Conservation (phyloP, 2,888 invertebrate genomes). For the Biston stratarius region DNA sequence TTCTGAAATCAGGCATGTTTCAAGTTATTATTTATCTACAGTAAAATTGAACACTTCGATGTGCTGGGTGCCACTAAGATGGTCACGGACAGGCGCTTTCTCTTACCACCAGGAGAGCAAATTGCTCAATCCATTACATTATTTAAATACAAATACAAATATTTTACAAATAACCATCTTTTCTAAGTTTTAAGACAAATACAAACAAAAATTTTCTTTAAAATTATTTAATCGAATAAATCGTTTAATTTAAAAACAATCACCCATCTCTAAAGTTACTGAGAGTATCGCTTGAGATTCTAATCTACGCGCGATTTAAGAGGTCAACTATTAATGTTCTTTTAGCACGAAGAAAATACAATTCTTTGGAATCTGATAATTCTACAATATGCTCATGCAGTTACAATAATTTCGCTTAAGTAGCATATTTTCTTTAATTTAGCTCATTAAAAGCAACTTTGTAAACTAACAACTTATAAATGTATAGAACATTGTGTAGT, state of each 20-base stretch:
- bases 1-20: too few species aligned
- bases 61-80: too few species aligned
- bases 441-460: not conserved
- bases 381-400: slow-evolving; percentile 4
- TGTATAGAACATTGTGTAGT: too few species aligned
- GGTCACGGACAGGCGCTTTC: too few species aligned
- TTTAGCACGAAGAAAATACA: slow-evolving; percentile 26
- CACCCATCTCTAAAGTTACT: slow-evolving; percentile 9
- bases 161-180: too few species aligned
- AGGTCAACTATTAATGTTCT: slow-evolving; percentile 33
- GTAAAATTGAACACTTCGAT: too few species aligned
- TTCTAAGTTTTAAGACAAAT: not conserved
- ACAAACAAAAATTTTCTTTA: not conserved
- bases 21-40: too few species aligned
- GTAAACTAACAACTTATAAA: not conserved
- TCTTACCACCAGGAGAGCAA: too few species aligned
- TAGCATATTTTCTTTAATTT: slow-evolving; percentile 1
- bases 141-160: too few species aligned
- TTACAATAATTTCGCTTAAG: slow-evolving; percentile 9
- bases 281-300: slow-evolving; percentile 25
- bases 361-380: slow-evolving; percentile 19
- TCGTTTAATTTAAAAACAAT: not conserved
- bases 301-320: slow-evolving; percentile 31
- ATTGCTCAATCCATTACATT: too few species aligned
- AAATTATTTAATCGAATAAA: not conserved